Percentiles rank a stretch among this genome's conserved stretches.
phyloP scores from a whole-genome alignment of 2,888 invertebrate species.

The Brenthis daphne region DNA sequence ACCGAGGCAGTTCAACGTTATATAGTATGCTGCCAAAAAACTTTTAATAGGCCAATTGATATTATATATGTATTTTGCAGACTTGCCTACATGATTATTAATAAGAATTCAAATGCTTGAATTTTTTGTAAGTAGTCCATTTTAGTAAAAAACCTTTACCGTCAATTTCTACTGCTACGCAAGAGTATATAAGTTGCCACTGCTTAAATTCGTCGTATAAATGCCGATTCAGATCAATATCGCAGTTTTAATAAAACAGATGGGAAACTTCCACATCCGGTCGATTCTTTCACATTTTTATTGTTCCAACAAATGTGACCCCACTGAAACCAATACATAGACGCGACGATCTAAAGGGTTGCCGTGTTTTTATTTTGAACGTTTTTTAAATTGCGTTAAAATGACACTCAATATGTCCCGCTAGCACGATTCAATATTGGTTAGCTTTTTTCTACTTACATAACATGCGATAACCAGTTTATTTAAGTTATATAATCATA shows the following conservation, averaged over 20 bases:
- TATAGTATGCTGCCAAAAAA: too few relatives aligned
- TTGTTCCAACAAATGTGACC: slow-evolving; percentile 62
- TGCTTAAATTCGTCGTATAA: slow-evolving; percentile 47
- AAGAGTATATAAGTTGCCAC: slow-evolving; percentile 13
- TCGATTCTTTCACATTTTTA: slow-evolving; percentile 57
- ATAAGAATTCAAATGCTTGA: too few relatives aligned
- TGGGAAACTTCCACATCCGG: slow-evolving; percentile 75
- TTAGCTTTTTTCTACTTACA: slow-evolving; percentile 6
- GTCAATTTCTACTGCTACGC: neutral
- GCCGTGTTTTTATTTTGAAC: slow-evolving; percentile 71
- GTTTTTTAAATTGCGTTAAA: slow-evolving; percentile 59
- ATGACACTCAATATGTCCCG: slow-evolving; percentile 35
- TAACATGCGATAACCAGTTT: too few relatives aligned
- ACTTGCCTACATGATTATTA: too few relatives aligned
- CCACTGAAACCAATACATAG: slow-evolving; percentile 76
- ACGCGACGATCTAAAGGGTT: slow-evolving; percentile 78
- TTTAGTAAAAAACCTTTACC: too few relatives aligned
- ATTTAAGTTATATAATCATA: too few relatives aligned
- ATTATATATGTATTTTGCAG: too few relatives aligned
- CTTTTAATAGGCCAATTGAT: too few relatives aligned
- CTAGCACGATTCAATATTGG: slow-evolving; percentile 21
- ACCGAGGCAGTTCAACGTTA: too few relatives aligned
- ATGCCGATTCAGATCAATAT: slow-evolving; percentile 71
- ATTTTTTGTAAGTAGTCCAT: too few relatives aligned
- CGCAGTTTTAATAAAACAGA: slow-evolving; percentile 79